A percentile compares a stretch with the other conserved stretches of the same genome.
Conservation (phyloP, 2,888 invertebrate genomes). For the Schizotus pectinicornis region DNA sequence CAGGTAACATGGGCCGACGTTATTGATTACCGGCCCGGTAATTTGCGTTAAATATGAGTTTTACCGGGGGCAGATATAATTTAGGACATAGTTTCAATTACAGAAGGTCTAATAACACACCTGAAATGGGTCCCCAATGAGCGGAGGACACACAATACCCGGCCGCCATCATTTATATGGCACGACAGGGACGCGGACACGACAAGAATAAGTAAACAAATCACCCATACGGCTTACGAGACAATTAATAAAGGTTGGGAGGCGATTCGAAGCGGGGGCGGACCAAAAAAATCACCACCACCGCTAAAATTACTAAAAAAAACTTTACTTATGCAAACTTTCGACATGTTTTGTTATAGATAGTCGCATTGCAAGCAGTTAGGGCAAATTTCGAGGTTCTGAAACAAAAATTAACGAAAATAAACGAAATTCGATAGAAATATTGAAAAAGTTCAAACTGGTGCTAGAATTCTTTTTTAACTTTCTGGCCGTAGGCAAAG, state of each 20-base stretch:
- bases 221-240: constrained; percentile 28
- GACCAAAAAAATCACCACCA: too few relatives aligned
- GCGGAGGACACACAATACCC: constrained; percentile 38
- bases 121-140: constrained; percentile 46
- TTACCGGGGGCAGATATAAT: constrained; percentile 30
- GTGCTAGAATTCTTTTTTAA: too few relatives aligned
- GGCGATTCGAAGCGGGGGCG: too few relatives aligned
- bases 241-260: constrained; percentile 12
- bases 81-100: constrained; percentile 46
- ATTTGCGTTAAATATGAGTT: constrained; percentile 17
- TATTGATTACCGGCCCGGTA: not conserved
- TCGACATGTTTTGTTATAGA: too few relatives aligned
- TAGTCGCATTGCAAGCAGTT: too few relatives aligned
- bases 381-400: too few relatives aligned
- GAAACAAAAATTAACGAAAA: too few relatives aligned
- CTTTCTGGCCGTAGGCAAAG: too few relatives aligned
- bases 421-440: too few relatives aligned
- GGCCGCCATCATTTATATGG: constrained; percentile 30
- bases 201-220: constrained; percentile 41
- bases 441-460: too few relatives aligned
- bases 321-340: too few relatives aligned
- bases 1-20: not conserved
- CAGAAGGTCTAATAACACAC: constrained; percentile 46
- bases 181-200: constrained; percentile 33
- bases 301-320: too few relatives aligned